Base-by-base conservation (phyloP, 2,797 vertebrate species). In the Fistularia commersonii region DNA sequence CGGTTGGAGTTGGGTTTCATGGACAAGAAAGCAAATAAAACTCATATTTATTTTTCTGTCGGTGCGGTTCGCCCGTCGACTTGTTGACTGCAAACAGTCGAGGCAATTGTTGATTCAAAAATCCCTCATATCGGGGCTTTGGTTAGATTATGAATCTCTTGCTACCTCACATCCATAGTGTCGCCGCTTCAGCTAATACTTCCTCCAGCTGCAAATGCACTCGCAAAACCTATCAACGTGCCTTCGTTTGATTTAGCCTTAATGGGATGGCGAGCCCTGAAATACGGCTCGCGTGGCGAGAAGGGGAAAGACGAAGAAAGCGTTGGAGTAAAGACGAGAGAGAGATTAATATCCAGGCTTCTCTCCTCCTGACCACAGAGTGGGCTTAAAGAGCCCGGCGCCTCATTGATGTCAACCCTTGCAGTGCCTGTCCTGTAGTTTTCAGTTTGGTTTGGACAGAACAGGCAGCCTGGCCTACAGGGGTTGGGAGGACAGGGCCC, bases 361-460 rank as follows among this genome's bases (percentile, higher is more conserved):
- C 77, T 76, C 81, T 86, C 78, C 79, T 83, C 72, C 48, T 69
- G 75, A 85, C 80, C 84, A 69, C 79, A 88, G 82, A 88, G 86
- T 88, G 84, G 87, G 87, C 87, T 87, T 84, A 85, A 84, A 87
- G 80, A 75, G 66, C 77, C 68, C 62, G 68, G 78, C 68, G 70
- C 74, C 79, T 80, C 74, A 81, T 86, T 90, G 86, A 90, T 85
- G 82, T 89, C 86, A 85, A 70, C 82, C 79, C 64, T 69, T 76
- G 82, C 76, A 70, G 83, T 85, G 81, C 80, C 84, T 78, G 82
- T 86, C 85, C 87, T 88, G 80, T 87, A 83, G 76, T 87, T 87
- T 89, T 83, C 64, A 85, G 76, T 87, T 84, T 84, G 86, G 88
- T 89, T 88, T 88, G 89, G 85, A 89, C 81, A 79, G 82, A 79